Percentiles rank a stretch among this genome's conserved stretches.
Conservation (phyloP, 2,888 invertebrate species). For the Papilio protenor region DNA sequence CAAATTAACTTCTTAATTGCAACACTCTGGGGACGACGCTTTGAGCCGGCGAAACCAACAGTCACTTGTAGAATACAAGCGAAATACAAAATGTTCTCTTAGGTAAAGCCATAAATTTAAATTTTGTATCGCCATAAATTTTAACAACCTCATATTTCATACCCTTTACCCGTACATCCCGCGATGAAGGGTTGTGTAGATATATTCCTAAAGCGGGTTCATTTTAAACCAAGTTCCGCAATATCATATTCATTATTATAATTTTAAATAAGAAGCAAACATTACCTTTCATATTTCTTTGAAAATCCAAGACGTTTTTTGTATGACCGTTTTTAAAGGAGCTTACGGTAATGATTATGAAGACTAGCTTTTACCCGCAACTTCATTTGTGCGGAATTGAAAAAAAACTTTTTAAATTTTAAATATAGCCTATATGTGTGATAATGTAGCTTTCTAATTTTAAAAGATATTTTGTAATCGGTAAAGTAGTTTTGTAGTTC, state of each 20-base stretch:
- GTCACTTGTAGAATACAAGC: conserved; percentile 6
- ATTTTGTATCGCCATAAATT: conserved; percentile 16
- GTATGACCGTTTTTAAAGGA: too few relatives aligned
- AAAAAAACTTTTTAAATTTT: too few relatives aligned
- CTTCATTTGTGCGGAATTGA: too few relatives aligned
- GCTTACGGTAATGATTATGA: too few relatives aligned
- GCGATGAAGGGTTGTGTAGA: not conserved
- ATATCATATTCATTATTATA: not conserved
- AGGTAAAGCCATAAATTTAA: conserved; percentile 12
- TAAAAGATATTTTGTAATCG: too few relatives aligned
- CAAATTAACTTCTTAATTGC: conserved; percentile 25
- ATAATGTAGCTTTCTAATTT: too few relatives aligned
- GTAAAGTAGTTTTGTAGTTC: too few relatives aligned
- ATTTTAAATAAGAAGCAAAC: not conserved
- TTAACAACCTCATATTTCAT: conserved; percentile 1
- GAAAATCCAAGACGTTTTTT: not conserved
- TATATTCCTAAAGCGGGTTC: not conserved
- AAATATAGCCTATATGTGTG: too few relatives aligned
- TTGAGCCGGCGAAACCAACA: not conserved
- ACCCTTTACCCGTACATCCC: not conserved
- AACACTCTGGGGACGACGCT: conserved; percentile 19
- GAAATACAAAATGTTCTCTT: not conserved
- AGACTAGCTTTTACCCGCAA: too few relatives aligned
- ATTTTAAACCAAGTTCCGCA: not conserved
- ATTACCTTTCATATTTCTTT: not conserved